A percentile compares a stretch with the other conserved stretches of the same genome.
Evolutionary conservation across 2,113 vertebrate species (phyloP).

Genomic region (Tachuris rubrigastra): DNA sequence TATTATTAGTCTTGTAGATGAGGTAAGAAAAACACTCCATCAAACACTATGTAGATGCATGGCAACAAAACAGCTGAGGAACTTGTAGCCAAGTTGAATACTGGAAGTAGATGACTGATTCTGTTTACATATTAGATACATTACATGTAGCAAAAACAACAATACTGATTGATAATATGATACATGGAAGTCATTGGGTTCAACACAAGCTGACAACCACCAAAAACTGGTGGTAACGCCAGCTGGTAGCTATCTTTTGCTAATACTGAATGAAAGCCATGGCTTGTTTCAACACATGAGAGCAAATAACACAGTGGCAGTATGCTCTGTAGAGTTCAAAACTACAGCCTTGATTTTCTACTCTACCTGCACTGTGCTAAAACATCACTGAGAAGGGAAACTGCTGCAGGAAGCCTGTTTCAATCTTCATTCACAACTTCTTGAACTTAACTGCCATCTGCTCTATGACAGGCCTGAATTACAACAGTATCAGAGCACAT

Average conservation of each 20-base stretch:
- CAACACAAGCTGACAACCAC: background rate
- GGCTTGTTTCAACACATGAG: background rate
- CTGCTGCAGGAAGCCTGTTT: background rate
- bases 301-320: background rate
- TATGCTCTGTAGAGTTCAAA: background rate
- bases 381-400: background rate
- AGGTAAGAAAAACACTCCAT: background rate
- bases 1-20: background rate
- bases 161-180: rapidly evolving
- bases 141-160: no score
- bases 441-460: background rate
- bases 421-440: background rate
- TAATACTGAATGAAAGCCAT: background rate
- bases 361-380: background rate
- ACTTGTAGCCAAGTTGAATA: background rate
- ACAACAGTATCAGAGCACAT: background rate
- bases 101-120: background rate
- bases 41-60: background rate
- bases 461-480: background rate
- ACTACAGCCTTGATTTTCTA: background rate
- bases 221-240: background rate
- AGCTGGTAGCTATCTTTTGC: background rate
- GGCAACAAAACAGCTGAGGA: background rate
- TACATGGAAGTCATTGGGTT: background rate
- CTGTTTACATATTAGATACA: background rate